A percentile compares a stretch with the other conserved stretches of the same genome.
These are phyloP conservation scores for Agonopterix alstromeriana DNA, from an alignment of 2,888 invertebrate genomes.

Conservation along the genomic window DNA sequence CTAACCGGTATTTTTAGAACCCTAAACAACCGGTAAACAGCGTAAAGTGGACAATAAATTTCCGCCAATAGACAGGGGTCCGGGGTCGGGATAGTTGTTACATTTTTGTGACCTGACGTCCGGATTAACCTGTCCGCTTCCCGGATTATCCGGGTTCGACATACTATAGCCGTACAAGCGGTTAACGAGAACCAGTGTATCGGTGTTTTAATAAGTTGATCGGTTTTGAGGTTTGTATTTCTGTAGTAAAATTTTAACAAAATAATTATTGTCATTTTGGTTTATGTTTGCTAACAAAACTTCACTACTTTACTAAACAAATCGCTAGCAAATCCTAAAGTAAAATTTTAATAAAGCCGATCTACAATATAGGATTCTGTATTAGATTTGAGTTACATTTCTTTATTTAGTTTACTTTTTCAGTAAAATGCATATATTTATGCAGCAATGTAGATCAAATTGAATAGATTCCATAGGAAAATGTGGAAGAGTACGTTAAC, in stretches of 20 bases:
- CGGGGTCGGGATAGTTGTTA: slow-evolving; percentile 28
- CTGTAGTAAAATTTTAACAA: slow-evolving; percentile 1
- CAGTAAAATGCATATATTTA: no score
- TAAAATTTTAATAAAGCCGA: no score
- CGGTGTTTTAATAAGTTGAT: slow-evolving; percentile 11
- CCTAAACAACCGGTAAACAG: slow-evolving; percentile 17
- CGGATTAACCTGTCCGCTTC: slow-evolving; percentile 49
- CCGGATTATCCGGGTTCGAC: slow-evolving; percentile 31
- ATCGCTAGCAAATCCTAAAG: no score
- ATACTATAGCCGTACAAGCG: slow-evolving; percentile 10
- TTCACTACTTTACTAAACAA: no score
- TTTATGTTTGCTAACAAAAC: neutral
- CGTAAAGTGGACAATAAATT: slow-evolving; percentile 26
- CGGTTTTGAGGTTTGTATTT: slow-evolving; percentile 8
- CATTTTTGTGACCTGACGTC: slow-evolving; percentile 27
- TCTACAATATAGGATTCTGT: no score
- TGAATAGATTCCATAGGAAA: no score
- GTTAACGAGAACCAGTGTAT: slow-evolving; percentile 32
- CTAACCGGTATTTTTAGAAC: slow-evolving; percentile 7
- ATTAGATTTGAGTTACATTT: no score
- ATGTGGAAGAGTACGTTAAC: no score
- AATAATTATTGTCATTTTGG: neutral
- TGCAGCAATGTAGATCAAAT: no score
- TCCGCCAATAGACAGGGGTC: slow-evolving; percentile 25
- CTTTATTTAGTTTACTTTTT: no score